These are phyloP conservation scores for Cynocephalus volans DNA, from an alignment of 2,113 vertebrate species.

Conservation along the genomic window DNA sequence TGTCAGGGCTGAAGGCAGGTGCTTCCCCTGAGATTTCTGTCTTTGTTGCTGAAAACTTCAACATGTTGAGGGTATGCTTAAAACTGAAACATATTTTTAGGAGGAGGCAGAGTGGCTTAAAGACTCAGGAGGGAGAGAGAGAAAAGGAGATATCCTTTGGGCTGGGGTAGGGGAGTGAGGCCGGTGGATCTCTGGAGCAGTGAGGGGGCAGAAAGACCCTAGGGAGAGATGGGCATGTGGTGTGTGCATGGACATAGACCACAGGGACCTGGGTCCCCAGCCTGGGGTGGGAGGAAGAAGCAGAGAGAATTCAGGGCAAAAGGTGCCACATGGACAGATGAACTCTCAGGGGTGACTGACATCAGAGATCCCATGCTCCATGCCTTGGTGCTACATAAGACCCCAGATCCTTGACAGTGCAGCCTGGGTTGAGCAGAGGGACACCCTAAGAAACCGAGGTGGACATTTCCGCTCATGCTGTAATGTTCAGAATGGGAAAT, in stretches of 20 bases:
- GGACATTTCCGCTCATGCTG: not conserved
- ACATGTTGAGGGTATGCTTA: not conserved
- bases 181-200: not conserved
- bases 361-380: not conserved
- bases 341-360: not conserved
- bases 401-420: not conserved
- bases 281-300: not conserved
- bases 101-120: not conserved
- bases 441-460: not conserved
- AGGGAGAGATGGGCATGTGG: not conserved
- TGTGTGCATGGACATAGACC: no score
- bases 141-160: not conserved
- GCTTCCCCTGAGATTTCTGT: conserved; percentile 13
- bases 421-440: not conserved
- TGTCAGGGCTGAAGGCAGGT: not conserved
- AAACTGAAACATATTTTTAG: not conserved
- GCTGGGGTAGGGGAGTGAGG: not conserved
- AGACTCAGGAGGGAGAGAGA: not conserved
- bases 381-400: fast-evolving
- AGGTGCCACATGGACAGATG: not conserved
- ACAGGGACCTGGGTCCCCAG: not conserved
- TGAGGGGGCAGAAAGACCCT: not conserved
- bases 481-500: not conserved
- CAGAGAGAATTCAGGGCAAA: not conserved
- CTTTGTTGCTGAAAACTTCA: conserved; percentile 1